Conservation (phyloP, 2,888 invertebrate genomes). For the Mythimna albipuncta region DNA sequence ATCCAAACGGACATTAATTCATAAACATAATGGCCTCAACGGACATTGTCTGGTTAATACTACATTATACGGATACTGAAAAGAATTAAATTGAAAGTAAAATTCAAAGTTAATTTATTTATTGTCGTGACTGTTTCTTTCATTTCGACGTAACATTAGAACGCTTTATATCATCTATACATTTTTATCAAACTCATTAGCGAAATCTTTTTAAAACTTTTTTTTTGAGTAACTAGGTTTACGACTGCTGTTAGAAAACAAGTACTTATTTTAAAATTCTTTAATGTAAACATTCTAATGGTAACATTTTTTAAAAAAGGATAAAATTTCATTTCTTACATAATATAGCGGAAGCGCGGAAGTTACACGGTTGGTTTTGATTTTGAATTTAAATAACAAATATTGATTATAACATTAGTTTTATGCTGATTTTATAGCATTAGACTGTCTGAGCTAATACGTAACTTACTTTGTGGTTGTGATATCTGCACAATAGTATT, state of each 20-base stretch:
- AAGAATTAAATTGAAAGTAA: neutral
- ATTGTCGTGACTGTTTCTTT: conserved; percentile 1
- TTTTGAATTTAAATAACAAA: conserved; percentile 34
- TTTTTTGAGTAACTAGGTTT: neutral
- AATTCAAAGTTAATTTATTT: conserved; percentile 10
- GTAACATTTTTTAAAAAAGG: conserved; percentile 6
- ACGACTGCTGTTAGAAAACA: neutral
- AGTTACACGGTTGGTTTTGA: conserved; percentile 23
- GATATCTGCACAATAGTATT: neutral
- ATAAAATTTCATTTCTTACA: conserved; percentile 12
- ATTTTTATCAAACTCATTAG: neutral
- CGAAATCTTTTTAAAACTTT: neutral
- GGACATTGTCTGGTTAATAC: neutral
- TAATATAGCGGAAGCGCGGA: conserved; percentile 46
- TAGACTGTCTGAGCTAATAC: conserved; percentile 12
- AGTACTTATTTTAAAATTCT: neutral
- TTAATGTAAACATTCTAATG: conserved; percentile 4
- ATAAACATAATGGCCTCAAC: conserved; percentile 12
- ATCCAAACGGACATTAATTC: neutral
- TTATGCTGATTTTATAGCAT: conserved; percentile 26
- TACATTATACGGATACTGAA: neutral
- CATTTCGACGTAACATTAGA: conserved; percentile 1
- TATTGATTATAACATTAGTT: conserved; percentile 13
- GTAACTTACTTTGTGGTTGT: conserved; percentile 10
- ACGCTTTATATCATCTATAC: conserved; percentile 1